Evolutionary conservation across 1,140 invertebrate genomes (phyloP).

Genomic region (Protaetia brevitarsis): DNA sequence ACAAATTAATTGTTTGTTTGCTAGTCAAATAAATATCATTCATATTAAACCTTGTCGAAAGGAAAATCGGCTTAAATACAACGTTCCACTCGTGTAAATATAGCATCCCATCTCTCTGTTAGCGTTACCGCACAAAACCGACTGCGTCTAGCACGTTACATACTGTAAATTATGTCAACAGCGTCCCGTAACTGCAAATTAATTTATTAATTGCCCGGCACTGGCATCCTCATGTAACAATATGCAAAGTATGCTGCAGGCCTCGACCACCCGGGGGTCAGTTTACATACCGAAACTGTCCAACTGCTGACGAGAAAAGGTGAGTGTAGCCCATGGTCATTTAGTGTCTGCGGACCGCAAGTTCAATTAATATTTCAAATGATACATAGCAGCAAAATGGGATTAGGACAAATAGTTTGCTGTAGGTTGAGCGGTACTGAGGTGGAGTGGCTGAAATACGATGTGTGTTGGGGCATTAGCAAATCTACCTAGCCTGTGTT

Average conservation of each 20-base stretch:
- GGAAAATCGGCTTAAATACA: too few species aligned
- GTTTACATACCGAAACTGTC: constrained; percentile 8
- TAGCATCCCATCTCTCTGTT: too few species aligned
- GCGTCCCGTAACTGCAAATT: constrained; percentile 13
- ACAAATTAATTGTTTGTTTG: too few species aligned
- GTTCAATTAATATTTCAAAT: background rate
- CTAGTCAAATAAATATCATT: too few species aligned
- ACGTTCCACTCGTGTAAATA: too few species aligned
- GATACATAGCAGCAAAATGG: background rate
- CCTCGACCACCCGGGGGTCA: background rate
- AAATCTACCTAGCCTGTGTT: too few species aligned
- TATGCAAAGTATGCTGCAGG: constrained; percentile 20
- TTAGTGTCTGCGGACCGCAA: background rate
- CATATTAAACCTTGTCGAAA: too few species aligned
- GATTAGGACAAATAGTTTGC: background rate
- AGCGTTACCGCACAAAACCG: background rate
- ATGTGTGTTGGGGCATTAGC: too few species aligned
- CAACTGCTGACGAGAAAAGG: background rate
- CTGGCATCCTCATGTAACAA: background rate
- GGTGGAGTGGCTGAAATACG: too few species aligned
- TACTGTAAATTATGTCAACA: constrained; percentile 23
- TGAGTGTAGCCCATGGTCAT: background rate
- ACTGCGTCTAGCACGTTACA: background rate
- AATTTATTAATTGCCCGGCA: constrained; percentile 23
- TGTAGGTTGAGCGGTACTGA: too few species aligned